Conservation (phyloP, 2,113 vertebrate genomes). For the Crotalus viridis region DNA sequence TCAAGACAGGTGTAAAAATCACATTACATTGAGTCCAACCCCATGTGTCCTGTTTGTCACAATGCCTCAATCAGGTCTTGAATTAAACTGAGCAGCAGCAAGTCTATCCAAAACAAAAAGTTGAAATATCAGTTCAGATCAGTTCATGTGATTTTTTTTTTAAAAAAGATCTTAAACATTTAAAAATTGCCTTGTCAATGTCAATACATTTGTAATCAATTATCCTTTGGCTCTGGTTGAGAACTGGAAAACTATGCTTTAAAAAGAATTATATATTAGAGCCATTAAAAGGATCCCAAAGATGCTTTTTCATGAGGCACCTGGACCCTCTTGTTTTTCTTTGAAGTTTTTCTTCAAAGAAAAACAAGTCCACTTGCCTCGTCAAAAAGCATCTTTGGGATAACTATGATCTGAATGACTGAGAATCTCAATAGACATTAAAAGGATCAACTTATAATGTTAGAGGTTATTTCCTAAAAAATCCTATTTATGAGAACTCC, state of each 20-base stretch:
- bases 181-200: background rate
- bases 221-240: background rate
- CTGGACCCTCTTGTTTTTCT: too few relatives aligned
- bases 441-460: background rate
- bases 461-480: background rate
- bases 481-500: background rate
- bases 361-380: too few relatives aligned
- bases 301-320: too few relatives aligned
- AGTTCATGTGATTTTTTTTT: background rate
- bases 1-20: background rate
- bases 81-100: background rate
- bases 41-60: background rate
- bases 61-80: background rate
- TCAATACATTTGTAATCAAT: background rate
- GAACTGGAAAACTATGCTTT: background rate
- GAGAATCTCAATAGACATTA: background rate
- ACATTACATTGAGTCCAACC: background rate
- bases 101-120: background rate
- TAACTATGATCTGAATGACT: too few relatives aligned
- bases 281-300: background rate
- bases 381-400: too few relatives aligned
- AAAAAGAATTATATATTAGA: background rate
- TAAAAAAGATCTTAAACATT: background rate
- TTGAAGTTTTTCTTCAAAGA: too few relatives aligned
- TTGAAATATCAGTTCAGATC: background rate